Evolutionary conservation across 64 coral and sea anemone genomes (phyloP).

Genomic region (Pocillopora verrucosa): DNA sequence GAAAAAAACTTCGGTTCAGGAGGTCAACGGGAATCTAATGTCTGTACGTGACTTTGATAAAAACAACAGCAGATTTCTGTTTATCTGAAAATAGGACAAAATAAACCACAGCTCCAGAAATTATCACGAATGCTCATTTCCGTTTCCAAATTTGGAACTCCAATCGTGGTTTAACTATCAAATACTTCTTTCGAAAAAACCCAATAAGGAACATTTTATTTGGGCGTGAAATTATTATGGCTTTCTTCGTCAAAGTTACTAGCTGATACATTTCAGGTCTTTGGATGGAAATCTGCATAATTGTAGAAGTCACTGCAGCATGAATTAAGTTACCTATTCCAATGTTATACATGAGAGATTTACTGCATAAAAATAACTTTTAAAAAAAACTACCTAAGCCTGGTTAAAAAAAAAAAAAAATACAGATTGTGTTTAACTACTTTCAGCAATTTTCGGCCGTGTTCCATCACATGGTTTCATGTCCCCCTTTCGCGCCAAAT

Average conservation of each 20-base stretch:
- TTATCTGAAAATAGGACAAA: background rate
- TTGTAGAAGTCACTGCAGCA: background rate
- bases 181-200: background rate
- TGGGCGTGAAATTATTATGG: too few species aligned
- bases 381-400: too few species aligned
- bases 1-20: background rate
- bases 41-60: conserved; percentile 27
- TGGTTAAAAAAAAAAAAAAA: too few species aligned
- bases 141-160: background rate
- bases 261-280: background rate
- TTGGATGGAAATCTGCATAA: background rate
- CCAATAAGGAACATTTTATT: too few species aligned
- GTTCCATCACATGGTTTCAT: too few species aligned
- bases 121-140: background rate
- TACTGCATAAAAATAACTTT: too few species aligned
- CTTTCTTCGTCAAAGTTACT: too few species aligned
- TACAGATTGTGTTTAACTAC: too few species aligned
- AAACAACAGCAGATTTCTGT: background rate
- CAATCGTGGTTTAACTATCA: background rate
- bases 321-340: background rate
- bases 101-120: background rate
- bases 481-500: too few species aligned
- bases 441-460: too few species aligned
- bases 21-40: conserved; percentile 15
- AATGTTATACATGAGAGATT: too few species aligned